These are phyloP conservation scores for Acyrthosiphon pisum DNA, from an alignment of 1,140 invertebrate species.

Conservation along the genomic window DNA sequence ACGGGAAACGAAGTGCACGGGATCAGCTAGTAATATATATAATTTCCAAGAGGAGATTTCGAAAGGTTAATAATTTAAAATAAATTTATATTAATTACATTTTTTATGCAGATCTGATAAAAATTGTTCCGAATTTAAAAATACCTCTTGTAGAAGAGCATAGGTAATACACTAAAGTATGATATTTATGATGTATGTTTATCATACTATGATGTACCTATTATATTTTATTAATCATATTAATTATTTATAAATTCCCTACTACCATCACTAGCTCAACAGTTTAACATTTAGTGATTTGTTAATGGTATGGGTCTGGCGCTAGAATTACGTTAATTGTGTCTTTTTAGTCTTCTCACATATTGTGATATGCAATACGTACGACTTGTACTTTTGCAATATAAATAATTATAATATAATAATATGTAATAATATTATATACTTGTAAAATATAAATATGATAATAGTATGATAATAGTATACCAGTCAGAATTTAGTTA, in stretches of 20 bases:
- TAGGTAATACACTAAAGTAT: no score
- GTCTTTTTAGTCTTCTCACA: background rate
- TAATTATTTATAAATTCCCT: background rate
- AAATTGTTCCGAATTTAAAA: background rate
- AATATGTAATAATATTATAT: background rate
- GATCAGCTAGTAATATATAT: background rate
- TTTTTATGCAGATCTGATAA: background rate
- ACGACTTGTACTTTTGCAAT: background rate
- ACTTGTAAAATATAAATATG: background rate
- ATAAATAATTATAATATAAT: no score
- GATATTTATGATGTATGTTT: no score
- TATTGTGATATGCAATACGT: background rate
- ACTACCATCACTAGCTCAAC: background rate
- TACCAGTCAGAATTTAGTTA: background rate
- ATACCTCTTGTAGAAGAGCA: no score
- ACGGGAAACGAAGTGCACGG: no score
- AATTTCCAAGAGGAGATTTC: background rate
- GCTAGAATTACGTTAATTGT: background rate
- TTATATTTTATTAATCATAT: no score
- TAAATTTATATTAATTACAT: background rate
- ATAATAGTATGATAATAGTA: background rate
- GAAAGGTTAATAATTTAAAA: background rate
- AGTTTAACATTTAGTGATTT: background rate
- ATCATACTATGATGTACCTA: no score
- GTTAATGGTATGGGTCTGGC: background rate